Base-by-base conservation (phyloP, 2,797 vertebrate genomes). In the Hoplostethus atlanticus region DNA sequence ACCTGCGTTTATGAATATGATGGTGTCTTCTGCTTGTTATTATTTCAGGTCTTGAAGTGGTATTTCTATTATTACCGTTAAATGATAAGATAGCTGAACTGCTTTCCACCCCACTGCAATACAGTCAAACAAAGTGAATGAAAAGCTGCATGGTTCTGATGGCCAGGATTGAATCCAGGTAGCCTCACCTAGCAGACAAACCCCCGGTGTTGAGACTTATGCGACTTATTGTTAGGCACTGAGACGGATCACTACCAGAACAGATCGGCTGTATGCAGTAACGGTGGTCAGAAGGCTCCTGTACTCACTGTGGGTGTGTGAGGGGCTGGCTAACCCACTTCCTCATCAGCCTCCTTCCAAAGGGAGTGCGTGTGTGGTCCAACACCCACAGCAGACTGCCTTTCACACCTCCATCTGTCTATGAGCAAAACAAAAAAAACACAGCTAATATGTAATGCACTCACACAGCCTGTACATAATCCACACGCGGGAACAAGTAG, bases 351-450 rank as follows among this genome's bases (percentile, higher is more conserved):
- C 98, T 94, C 86, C 92, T 96, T 28, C 98, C 98, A 94, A 99
- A 99, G 0, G 92, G 79, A 48, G 97, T 98, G 86, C 87, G 94
- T 28, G 97, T 97, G 85, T 98, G 97, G 91, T 99, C 96, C 90
- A 99, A 89, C 76, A 98, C 95, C 97, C 97, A 98, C 69, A 99
- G 74, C 16, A 99, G 91, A 88, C 97, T 99, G 75, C 97, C 97
- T 86, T 90, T 97, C 71, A 92, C 73, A 28, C 87, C 71, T 6
- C 94, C 89, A 72, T 95, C 93, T 59, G 95, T 95, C 95, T 95
- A 44, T 47, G 50, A 63, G 50, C 17, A 28, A 58, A 60, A 59
- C 30, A 56, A 51, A 30, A 64, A 40, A 82, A 17, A 21, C 50
- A 51, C 42, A 46, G 5, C 3, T 73, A 1, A 51, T 16, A 46